Evolutionary conservation across 2,113 vertebrate species (phyloP), one percentile per base, ranked within the genome.

Genomic region (Chaetodon trifascialis): DNA sequence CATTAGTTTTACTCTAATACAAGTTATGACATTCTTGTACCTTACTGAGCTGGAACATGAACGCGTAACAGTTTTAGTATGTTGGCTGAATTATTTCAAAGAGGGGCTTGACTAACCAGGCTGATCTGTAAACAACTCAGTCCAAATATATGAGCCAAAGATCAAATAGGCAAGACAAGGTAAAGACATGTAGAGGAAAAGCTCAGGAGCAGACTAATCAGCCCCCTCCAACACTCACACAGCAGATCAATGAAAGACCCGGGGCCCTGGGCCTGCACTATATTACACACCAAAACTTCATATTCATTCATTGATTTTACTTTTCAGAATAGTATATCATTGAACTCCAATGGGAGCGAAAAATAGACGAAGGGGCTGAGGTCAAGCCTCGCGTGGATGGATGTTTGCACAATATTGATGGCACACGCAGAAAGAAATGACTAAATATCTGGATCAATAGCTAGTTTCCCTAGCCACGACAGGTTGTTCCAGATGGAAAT

Each of bases 371-470:
- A 93, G 95, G 96, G 97, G 96, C 96, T 95, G 95, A 96, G 98
- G 98, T 99, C 97, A 99, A 97, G 95, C 96, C 96, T 94, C 90
- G 95, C 96, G 95, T 96, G 96, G 96, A 96, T 93, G 92, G 94
- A 96, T 96, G 95, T 96, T 97, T 97, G 97, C 96, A 95, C 79
- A 95, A 96, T 99, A 98, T 98, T 97, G 97, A 99, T 97, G 97
- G 96, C 90, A 88, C 80, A 95, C 91, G 94, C 95, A 94, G 96
- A 97, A 97, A 97, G 97, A 98, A 99, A 99, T 99, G 96, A 97
- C 97, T 97, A 96, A 97, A 98, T 97, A 97, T 96, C 95, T 94
- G 95, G 97, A 99, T 99, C 98, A 97, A 99, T 99, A 99, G 95
- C 96, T 98, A 96, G 97, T 98, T 99, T 99, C 96, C 96, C 95